Evolutionary conservation across 2,113 vertebrate genomes (phyloP).

Genomic region (Pogonocichla stellata): DNA sequence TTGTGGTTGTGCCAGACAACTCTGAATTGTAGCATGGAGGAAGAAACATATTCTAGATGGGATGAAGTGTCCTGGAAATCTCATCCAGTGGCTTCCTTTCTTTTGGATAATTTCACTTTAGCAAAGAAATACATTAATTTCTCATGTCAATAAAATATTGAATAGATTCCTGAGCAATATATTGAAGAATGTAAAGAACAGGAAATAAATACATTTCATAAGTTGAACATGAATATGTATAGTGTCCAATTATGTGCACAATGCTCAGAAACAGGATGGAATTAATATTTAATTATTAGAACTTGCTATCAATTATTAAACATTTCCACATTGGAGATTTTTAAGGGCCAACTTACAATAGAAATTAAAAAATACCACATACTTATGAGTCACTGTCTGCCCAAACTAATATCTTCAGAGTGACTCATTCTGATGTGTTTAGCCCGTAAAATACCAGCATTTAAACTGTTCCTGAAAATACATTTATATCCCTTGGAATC

Average conservation of each 20-base stretch:
- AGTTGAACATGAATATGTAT: background rate
- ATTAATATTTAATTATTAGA: conserved; percentile 4
- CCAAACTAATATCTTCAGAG: background rate
- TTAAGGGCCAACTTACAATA: background rate
- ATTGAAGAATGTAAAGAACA: background rate
- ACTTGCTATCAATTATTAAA: background rate
- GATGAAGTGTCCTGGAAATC: background rate
- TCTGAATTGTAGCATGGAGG: background rate
- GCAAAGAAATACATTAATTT: background rate
- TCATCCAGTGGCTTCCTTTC: background rate
- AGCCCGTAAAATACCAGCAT: background rate
- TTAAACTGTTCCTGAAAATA: background rate
- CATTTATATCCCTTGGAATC: background rate
- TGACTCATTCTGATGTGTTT: conserved; percentile 5
- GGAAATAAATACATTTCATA: background rate
- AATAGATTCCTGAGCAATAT: background rate
- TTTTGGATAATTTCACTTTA: background rate
- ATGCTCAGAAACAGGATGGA: background rate
- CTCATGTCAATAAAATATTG: background rate
- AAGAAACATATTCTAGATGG: background rate
- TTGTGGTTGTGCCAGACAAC: background rate
- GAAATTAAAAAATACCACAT: background rate
- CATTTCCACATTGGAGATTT: background rate
- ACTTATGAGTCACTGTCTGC: background rate
- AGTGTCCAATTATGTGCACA: background rate